Evolutionary conservation across 2,888 invertebrate species (phyloP).

Genomic region (Neoitamus cyanurus): DNA sequence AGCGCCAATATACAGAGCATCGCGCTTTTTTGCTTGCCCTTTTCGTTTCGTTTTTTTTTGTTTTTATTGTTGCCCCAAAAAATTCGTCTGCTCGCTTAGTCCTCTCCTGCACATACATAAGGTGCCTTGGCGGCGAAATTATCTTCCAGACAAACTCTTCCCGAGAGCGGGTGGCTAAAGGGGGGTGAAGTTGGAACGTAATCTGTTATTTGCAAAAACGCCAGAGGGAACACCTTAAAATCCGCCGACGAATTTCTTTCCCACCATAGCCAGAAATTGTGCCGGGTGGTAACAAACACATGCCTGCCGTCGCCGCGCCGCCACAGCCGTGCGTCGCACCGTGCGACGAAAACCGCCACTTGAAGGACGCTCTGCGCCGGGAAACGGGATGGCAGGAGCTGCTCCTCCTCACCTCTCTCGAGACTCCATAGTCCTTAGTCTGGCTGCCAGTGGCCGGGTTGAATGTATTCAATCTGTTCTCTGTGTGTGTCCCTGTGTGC

Average conservation of each 20-base stretch:
- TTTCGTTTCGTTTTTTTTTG: background rate
- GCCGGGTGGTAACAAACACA: background rate
- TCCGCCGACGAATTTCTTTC: slow-evolving; percentile 40
- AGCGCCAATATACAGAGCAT: slow-evolving; percentile 23
- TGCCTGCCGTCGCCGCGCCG: background rate
- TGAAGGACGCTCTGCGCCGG: background rate
- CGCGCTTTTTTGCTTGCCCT: background rate
- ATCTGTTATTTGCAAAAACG: slow-evolving; percentile 30
- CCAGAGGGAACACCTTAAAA: slow-evolving; percentile 40
- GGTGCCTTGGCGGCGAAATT: background rate
- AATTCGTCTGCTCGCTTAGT: background rate
- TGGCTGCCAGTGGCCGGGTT: background rate
- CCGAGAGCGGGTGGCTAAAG: background rate
- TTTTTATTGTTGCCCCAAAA: background rate
- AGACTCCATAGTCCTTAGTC: background rate
- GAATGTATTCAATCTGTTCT: background rate
- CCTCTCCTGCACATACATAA: slow-evolving; percentile 14
- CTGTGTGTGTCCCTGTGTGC: background rate
- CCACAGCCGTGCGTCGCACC: background rate
- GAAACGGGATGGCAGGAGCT: background rate
- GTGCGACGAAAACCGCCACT: background rate
- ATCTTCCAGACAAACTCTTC: slow-evolving; percentile 11
- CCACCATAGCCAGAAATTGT: background rate
- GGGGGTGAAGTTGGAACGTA: slow-evolving; percentile 15
- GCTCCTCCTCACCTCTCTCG: background rate